Evolutionary conservation across 2,113 vertebrate species (phyloP), one percentile per base, ranked within the genome.

Genomic region (Pseudopipra pipra): DNA sequence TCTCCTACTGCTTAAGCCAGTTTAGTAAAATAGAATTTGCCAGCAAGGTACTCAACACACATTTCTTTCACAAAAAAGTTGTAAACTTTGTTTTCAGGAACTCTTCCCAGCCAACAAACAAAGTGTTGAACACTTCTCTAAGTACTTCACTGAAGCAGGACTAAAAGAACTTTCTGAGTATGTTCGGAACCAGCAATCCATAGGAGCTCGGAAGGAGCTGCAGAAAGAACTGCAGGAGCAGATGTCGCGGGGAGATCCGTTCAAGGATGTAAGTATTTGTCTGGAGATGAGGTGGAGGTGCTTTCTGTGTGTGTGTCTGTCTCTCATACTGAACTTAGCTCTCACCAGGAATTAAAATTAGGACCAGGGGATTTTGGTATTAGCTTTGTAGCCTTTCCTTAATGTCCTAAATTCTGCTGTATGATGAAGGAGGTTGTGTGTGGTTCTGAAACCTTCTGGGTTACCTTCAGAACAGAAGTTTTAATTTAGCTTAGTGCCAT

Each of bases 51-150:
- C 19, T 62, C 35, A 13, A 8, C 27, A 9, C 0, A 0, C 8
- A 2, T 37, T 84, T 52, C 35, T 52, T 73, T 21, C 35, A 18
- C 67, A 22, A 83, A 66, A 67, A 22, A 54, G 12, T 31, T 73
- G 47, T 67, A 52, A 86, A 81, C 61, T 68, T 87, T 0, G 1
- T 75, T 96, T 90, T 44, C 95, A 99, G 99, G 99, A 99, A 96
- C 98, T 99, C 86, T 99, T 99, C 96, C 99, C 99, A 94, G 99
- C 99, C 97, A 99, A 99, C 98, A 99, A 99, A 96, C 98, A 99
- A 95, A 99, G 99, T 71, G 98, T 99, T 25, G 99, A 99, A 98
- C 99, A 99, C 96, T 99, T 99, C 97, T 99, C 99, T 28, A 99
- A 99, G 97, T 99, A 99, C 96, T 99, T 99, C 95, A 99, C 99